Evolutionary conservation across 2,797 vertebrate species (phyloP), one percentile per base, ranked within the genome.

Genomic region (Semaprochilodus insignis): DNA sequence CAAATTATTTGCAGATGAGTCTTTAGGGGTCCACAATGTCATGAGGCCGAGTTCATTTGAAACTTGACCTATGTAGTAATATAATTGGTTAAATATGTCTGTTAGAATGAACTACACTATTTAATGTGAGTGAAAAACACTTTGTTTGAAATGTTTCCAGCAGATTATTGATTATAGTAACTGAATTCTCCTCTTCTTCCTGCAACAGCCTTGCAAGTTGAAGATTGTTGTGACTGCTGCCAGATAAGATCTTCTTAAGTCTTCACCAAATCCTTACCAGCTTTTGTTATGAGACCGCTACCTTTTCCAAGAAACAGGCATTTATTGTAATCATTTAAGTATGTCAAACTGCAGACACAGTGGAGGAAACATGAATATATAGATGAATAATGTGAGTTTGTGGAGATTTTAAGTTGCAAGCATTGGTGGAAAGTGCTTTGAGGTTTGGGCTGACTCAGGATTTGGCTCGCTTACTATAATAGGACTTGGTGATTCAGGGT

Each of bases 401-500:
- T 31, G 31, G 31, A 31, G 31, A 1, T 31, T 31, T 55, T n/a
- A 59, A 74, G 52, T 19, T 57, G 31, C 31, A 36, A 23, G 59
- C 55, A n/a, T 5, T 55, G 25, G 52, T 74, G 27, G 54, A 48
- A 71, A 71, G 44, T 5, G 69, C 21, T 25, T n/a, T 59, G 10
- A 11, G 31, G 31, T 34, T 55, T n/a, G 48, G 51, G 25, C 72
- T 55, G 72, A 55, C 16, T 51, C 69, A 73, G 48, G 27, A 23
- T 59, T 74, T 57, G 13, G 73, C 1, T 15, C 36, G 21, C 52
- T 57, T 21, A 60, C n/a, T 71, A 23, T 44, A n/a, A 60, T 11
- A 40, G 55, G 60, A 75, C 44, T 23, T 75, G 34, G 34, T 75
- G 55, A 74, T 55, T 74, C 71, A 74, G 54, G 72, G 72, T 34